Evolutionary conservation across 2,888 invertebrate genomes (phyloP).

Genomic region (Eupeodes luniger): DNA sequence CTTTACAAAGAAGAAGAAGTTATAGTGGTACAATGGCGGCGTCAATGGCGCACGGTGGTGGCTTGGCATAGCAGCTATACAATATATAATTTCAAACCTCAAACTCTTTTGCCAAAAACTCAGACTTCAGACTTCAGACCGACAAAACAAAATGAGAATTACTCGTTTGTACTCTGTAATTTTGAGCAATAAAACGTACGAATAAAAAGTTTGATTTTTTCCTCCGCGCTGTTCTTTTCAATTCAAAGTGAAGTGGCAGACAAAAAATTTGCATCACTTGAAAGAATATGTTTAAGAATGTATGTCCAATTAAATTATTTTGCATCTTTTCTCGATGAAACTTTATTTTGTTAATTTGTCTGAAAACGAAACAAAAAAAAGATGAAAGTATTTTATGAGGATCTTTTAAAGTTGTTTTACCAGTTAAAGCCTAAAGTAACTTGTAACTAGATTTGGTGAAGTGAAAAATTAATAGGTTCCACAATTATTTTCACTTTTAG

Average conservation of each 20-base stretch:
- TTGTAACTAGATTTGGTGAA: too few relatives aligned
- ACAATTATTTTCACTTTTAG: too few relatives aligned
- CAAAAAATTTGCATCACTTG: constrained; percentile 9
- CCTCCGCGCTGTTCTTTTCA: neutral
- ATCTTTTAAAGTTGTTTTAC: neutral
- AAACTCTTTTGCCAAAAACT: constrained; percentile 34
- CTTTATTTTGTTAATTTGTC: neutral
- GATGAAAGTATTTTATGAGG: neutral
- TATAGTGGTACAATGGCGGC: neutral
- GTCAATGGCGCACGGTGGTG: too few relatives aligned
- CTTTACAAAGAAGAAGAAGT: neutral
- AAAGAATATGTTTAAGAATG: neutral
- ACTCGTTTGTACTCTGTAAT: constrained; percentile 59
- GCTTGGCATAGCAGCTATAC: neutral
- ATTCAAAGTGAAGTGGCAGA: neutral
- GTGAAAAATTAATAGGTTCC: too few relatives aligned
- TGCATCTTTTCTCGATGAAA: neutral
- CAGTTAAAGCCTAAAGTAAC: too few relatives aligned
- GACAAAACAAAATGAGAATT: constrained; percentile 14
- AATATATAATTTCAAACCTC: constrained; percentile 28
- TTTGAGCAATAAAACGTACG: constrained; percentile 70
- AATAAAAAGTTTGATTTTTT: constrained; percentile 30
- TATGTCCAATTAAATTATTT: constrained; percentile 13
- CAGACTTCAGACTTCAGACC: too few relatives aligned
- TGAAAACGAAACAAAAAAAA: neutral